Base-by-base conservation (phyloP, 2,888 invertebrate genomes). In the Colostygia pectinataria region DNA sequence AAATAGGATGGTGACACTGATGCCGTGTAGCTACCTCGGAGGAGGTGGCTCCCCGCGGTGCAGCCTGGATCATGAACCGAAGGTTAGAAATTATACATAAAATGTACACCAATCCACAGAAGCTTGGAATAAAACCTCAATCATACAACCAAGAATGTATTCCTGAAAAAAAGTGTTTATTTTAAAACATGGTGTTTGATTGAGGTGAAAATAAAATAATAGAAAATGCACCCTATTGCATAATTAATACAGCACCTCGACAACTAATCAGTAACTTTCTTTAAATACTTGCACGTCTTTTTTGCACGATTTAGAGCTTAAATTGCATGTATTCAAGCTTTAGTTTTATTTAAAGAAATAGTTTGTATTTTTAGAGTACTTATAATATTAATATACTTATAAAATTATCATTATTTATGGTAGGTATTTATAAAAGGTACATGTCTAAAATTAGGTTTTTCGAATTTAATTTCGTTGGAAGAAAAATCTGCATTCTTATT, bases 11-110 rank as follows among this genome's bases (percentile, higher is more conserved):
- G 92, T 93, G 91, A 92, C 92, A 71, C 90, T 93, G 88, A 92
- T 93, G 92, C 92, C 92, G 83, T 93, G 92, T 84, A 92, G 91
- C 83, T 93, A 91, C 86, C 85, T 93, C 75, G 91, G 92, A 77
- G 91, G 91, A 78, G 87, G 91, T 59, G 86, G 90, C 67, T 89
- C 91, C 62, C 87, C 92, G 73, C 83, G 86, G 71, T 88, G 89
- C 90, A 84, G 80, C 68, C 71, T 89, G 83, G 90, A 89, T 62
- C 86, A 87, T 79, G 90, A 90, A 68, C 87, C 90, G 55, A 90
- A 90, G 90, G 90, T 90, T 75, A 88, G 87, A 72, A 68, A 31
- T 34, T 27, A 24, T 33, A 34, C 27, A 53, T 37, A 37, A 27
- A 28, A 18, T 10, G 25, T 44, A 25, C 24, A 40, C 5, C 29